Evolutionary conservation across 2,888 invertebrate species (phyloP).

Genomic region (Cantharis rustica): DNA sequence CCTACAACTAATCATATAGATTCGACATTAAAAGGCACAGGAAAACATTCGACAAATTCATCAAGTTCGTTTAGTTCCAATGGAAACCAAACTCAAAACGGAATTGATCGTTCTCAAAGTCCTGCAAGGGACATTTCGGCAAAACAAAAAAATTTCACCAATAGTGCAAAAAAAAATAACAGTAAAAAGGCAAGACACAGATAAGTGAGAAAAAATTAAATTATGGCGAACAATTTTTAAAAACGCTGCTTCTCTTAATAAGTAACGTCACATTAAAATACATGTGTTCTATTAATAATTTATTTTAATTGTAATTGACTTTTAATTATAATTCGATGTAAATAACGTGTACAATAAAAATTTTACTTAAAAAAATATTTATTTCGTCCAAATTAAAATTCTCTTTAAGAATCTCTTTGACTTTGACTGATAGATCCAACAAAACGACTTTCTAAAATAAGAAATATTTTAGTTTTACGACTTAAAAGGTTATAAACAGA

Average conservation of each 20-base stretch:
- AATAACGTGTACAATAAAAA: background rate
- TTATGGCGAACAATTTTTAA: background rate
- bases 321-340: background rate
- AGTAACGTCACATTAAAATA: background rate
- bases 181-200: conserved; percentile 84
- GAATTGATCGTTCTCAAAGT: conserved; percentile 50
- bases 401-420: background rate
- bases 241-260: background rate
- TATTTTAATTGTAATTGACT: background rate
- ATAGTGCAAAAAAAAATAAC: conserved; percentile 73
- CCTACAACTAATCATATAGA: conserved; percentile 54
- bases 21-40: conserved; percentile 51
- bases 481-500: background rate
- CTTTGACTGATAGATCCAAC: conserved; percentile 32
- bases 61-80: conserved; percentile 43
- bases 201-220: conserved; percentile 56
- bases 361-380: background rate
- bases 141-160: conserved; percentile 64
- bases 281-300: background rate
- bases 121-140: conserved; percentile 67
- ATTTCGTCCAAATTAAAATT: background rate
- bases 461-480: conserved; percentile 8
- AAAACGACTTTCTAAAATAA: conserved; percentile 52
- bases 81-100: conserved; percentile 49
- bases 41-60: conserved; percentile 52